Conservation (phyloP, 2,888 invertebrate genomes). For the Perdita meconis region DNA sequence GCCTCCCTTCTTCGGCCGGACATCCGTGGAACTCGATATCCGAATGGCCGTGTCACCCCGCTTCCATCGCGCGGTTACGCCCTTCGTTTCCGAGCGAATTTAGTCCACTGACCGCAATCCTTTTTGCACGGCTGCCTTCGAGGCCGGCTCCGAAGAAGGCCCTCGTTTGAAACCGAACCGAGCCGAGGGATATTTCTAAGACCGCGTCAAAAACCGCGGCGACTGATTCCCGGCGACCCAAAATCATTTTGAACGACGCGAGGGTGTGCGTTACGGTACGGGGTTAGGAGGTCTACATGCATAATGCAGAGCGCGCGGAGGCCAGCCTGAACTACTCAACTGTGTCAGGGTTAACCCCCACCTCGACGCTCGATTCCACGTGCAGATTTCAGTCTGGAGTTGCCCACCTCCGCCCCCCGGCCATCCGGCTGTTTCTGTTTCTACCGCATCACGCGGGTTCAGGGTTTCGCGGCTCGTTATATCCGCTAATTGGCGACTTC, state of each 20-base stretch:
- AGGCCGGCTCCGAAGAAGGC: neutral
- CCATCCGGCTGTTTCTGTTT: constrained; percentile 47
- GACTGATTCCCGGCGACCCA: neutral
- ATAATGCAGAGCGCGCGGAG: constrained; percentile 76
- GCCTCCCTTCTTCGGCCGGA: constrained; percentile 10
- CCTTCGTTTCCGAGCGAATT: constrained; percentile 4
- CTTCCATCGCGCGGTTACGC: neutral
- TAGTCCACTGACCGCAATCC: neutral
- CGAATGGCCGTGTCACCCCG: neutral
- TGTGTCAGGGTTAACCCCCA: constrained; percentile 80
- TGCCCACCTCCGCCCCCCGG: constrained; percentile 1
- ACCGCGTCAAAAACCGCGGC: neutral
- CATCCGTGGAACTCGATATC: constrained; percentile 35
- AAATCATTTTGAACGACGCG: constrained; percentile 29
- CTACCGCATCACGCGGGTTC: constrained; percentile 37
- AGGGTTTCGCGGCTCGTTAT: constrained; percentile 68
- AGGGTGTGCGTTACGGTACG: constrained; percentile 52
- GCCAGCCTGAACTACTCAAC: constrained; percentile 75
- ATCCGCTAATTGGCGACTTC: constrained; percentile 72
- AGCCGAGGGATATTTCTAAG: neutral
- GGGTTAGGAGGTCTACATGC: constrained; percentile 77
- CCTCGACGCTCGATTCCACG: constrained; percentile 58
- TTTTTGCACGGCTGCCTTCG: neutral
- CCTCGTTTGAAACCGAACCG: neutral
- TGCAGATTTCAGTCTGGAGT: constrained; percentile 55